phyloP scores from a whole-genome alignment of 2,797 vertebrate species.

The Luscinia luscinia region DNA sequence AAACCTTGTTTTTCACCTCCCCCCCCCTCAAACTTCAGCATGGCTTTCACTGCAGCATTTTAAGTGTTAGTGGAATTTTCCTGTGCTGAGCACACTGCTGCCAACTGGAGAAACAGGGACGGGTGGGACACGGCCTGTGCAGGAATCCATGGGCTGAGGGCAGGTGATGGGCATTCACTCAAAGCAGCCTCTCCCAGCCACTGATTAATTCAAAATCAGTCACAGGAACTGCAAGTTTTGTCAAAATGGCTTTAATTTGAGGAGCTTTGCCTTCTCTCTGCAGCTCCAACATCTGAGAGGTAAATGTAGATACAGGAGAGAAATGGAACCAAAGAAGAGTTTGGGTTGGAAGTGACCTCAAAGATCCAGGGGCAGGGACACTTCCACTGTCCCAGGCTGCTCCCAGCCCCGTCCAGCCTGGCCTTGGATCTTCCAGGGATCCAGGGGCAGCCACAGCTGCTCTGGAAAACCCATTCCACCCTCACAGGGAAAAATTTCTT shows the following conservation, averaged over 20 bases:
- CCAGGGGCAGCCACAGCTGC: not conserved
- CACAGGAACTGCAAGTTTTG: not conserved
- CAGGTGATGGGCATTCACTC: not conserved
- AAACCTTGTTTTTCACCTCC: not conserved
- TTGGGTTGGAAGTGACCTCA: not conserved
- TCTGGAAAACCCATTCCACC: not conserved
- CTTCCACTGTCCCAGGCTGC: accelerated
- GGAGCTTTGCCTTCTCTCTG: not conserved
- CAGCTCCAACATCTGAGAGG: not conserved
- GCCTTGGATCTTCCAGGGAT: accelerated
- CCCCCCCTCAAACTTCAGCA: not conserved
- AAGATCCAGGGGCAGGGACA: not conserved
- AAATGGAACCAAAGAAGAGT: not conserved
- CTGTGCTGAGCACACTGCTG: not conserved
- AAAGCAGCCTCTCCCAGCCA: not conserved
- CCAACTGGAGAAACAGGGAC: not conserved
- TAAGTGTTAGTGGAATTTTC: not conserved
- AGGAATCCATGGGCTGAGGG: not conserved
- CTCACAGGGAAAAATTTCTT: accelerated
- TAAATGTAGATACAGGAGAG: not conserved
- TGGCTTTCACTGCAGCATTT: not conserved
- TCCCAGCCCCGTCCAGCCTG: accelerated
- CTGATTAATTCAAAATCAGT: not conserved
- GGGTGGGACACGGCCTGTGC: not conserved
- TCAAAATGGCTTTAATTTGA: not conserved